phyloP scores from a whole-genome alignment of 2,888 invertebrate species.

The Ptychoptera albimana region DNA sequence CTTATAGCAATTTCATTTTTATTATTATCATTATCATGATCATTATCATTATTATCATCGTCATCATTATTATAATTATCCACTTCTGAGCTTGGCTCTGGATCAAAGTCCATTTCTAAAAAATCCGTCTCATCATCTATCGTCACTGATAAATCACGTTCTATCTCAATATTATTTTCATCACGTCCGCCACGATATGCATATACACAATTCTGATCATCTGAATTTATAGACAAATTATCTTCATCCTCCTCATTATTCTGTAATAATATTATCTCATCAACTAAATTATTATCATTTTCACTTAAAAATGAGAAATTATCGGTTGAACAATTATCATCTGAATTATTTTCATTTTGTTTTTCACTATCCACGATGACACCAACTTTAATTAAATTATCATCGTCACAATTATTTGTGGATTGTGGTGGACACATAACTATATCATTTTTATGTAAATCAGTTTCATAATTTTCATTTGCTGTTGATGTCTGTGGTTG shows the following conservation, averaged over 20 bases:
- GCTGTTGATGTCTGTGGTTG: no score
- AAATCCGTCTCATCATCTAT: constrained; percentile 29
- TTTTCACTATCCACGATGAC: background rate
- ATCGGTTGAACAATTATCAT: constrained; percentile 21
- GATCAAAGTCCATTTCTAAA: constrained; percentile 31
- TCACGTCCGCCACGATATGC: constrained; percentile 27
- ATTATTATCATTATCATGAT: no score
- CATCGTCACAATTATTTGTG: no score
- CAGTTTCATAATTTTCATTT: no score
- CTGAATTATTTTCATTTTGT: background rate
- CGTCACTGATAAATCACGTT: background rate
- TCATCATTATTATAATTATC: constrained; percentile 12
- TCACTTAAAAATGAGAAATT: constrained; percentile 28
- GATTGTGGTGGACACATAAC: no score
- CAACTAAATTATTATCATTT: constrained; percentile 23
- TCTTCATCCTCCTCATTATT: constrained; percentile 17
- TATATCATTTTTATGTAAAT: no score
- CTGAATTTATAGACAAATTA: constrained; percentile 26
- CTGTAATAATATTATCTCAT: constrained; percentile 18
- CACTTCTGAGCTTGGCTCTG: constrained; percentile 27
- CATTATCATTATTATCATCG: no score
- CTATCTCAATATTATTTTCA: constrained; percentile 18
- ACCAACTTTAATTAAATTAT: background rate
- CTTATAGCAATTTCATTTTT: no score
- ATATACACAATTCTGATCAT: constrained; percentile 24